Evolutionary conservation across 2,113 vertebrate species (phyloP).

Genomic region (Burhinus oedicnemus): DNA sequence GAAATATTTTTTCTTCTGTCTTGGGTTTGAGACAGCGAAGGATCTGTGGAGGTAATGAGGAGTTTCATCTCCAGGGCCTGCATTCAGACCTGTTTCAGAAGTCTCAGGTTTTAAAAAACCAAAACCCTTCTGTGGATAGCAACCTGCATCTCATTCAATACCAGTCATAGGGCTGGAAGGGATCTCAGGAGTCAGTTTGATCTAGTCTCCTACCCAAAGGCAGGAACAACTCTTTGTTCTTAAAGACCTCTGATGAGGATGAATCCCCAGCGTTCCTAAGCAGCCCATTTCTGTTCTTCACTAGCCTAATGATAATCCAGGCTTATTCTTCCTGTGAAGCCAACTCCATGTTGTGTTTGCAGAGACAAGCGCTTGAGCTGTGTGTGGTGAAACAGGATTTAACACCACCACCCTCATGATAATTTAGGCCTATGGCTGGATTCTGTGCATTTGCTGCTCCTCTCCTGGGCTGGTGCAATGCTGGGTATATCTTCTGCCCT

Average conservation of each 20-base stretch:
- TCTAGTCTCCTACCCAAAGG: slow-evolving; percentile 44
- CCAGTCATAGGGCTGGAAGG: slow-evolving; percentile 50
- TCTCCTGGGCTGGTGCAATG: background rate
- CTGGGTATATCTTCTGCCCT: background rate
- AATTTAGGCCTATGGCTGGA: background rate
- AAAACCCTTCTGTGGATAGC: background rate
- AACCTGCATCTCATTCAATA: slow-evolving; percentile 19
- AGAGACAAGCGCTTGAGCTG: background rate
- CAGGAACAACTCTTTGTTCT: slow-evolving; percentile 45
- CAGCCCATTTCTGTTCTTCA: slow-evolving; percentile 1
- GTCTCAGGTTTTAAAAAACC: background rate
- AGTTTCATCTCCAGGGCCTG: background rate
- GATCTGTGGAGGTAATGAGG: background rate
- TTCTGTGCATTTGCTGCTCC: background rate
- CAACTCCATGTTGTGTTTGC: background rate
- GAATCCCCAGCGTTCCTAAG: background rate
- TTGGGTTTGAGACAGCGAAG: background rate
- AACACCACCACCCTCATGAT: background rate
- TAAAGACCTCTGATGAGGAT: slow-evolving; percentile 6
- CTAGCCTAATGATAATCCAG: slow-evolving; percentile 16
- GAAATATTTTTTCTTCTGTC: background rate
- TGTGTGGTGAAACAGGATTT: background rate
- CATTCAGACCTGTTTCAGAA: slow-evolving; percentile 11
- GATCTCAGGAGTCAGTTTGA: slow-evolving; percentile 44
- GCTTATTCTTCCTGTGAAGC: background rate